These are phyloP conservation scores for Scolopax mira DNA, from an alignment of 2,113 vertebrate genomes.

Conservation along the genomic window DNA sequence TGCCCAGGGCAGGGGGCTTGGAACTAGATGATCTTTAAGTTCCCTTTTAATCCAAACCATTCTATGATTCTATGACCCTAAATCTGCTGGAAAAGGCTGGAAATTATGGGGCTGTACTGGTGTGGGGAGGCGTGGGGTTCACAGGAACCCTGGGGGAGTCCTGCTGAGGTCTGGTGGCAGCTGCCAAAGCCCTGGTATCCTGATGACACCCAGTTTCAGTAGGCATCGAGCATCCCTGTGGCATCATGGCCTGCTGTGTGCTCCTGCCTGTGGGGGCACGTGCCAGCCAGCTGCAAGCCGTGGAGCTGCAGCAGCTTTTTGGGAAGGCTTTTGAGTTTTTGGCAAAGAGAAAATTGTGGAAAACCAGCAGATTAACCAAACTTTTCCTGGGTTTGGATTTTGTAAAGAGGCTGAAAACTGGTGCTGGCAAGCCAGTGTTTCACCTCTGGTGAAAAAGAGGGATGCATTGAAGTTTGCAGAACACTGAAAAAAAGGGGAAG, in stretches of 20 bases:
- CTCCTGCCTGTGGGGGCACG: rapidly evolving
- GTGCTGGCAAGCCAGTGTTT: background rate
- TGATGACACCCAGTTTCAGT: rapidly evolving
- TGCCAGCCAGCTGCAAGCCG: background rate
- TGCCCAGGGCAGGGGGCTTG: too few species aligned
- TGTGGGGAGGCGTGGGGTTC: background rate
- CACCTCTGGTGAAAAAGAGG: background rate
- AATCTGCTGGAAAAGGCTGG: background rate
- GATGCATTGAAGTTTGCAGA: background rate
- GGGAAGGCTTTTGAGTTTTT: background rate
- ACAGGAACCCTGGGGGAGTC: background rate
- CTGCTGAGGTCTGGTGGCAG: background rate
- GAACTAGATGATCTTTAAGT: too few species aligned
- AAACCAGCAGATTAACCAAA: background rate
- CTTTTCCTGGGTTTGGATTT: background rate
- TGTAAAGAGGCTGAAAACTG: background rate
- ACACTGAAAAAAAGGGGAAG: background rate
- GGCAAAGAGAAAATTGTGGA: background rate
- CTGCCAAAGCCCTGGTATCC: background rate
- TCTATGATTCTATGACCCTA: too few species aligned
- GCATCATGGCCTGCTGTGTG: rapidly evolving
- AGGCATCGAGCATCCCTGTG: background rate
- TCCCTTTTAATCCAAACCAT: too few species aligned
- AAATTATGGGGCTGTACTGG: background rate
- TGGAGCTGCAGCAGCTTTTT: background rate